These are phyloP conservation scores for Chrosomus eos DNA, from an alignment of 2,797 vertebrate species.

Conservation along the genomic window DNA sequence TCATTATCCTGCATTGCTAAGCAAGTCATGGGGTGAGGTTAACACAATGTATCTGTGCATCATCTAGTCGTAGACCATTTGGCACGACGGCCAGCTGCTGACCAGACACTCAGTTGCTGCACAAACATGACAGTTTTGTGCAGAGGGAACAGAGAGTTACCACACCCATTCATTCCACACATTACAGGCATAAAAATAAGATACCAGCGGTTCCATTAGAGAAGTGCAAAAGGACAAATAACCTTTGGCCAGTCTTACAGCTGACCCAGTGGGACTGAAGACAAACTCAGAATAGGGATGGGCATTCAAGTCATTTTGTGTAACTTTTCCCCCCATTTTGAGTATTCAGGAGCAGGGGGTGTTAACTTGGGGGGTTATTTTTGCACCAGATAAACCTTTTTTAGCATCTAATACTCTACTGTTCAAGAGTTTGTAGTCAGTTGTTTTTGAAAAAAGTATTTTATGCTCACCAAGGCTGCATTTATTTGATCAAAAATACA, in stretches of 20 bases:
- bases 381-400: background rate
- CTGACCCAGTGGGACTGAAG: background rate
- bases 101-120: conserved; percentile 32
- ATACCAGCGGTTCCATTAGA: conserved; percentile 30
- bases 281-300: background rate
- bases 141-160: background rate
- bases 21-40: conserved; percentile 33
- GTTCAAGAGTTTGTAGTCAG: background rate
- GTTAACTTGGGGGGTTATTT: background rate
- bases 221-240: conserved; percentile 29
- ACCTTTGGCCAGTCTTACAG: background rate
- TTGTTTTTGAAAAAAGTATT: background rate
- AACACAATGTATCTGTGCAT: conserved; percentile 25
- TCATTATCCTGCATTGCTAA: conserved; percentile 13
- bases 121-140: conserved; percentile 26
- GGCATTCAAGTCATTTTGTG: background rate
- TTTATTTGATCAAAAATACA: background rate
- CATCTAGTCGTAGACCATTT: conserved; percentile 22
- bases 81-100: conserved; percentile 31
- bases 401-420: background rate
- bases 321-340: no score
- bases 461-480: background rate
- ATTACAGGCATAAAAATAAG: conserved; percentile 44
- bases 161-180: conserved; percentile 53
- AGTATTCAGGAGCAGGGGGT: background rate